A percentile compares a stretch with the other conserved stretches of the same genome.
Evolutionary conservation across 2,113 vertebrate species (phyloP).

Genomic region (Osmerus mordax): DNA sequence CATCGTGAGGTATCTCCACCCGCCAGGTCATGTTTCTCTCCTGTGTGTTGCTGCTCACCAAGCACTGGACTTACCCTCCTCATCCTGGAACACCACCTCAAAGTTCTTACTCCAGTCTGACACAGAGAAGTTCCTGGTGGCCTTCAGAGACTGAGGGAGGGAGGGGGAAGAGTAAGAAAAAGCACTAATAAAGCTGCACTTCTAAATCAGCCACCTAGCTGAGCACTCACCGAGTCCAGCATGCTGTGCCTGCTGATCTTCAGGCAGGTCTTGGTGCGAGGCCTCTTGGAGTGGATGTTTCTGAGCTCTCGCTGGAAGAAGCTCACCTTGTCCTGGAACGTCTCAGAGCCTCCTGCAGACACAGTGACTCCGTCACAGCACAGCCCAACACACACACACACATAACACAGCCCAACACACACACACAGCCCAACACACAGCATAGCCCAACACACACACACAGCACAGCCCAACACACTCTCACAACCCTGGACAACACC

Average conservation of each 20-base stretch:
- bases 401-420: background rate
- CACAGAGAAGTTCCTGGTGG: conserved; percentile 93
- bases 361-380: conserved; percentile 4
- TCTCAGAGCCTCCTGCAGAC: conserved; percentile 90
- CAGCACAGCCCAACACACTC: background rate
- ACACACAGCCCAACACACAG: background rate
- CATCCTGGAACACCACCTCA: conserved; percentile 96
- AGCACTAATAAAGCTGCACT: too few relatives aligned
- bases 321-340: conserved; percentile 97
- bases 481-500: background rate
- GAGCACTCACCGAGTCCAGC: conserved; percentile 84
- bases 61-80: conserved; percentile 82
- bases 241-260: conserved; percentile 88
- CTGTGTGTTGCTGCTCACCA: background rate
- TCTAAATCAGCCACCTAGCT: too few relatives aligned
- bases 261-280: conserved; percentile 90
- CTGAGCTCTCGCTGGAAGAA: conserved; percentile 97
- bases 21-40: too few relatives aligned
- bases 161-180: background rate
- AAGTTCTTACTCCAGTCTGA: conserved; percentile 99
- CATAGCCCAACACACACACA: background rate
- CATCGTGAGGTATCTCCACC: background rate
- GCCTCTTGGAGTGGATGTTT: conserved; percentile 90
- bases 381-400: background rate
- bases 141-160: conserved; percentile 84